Conservation (phyloP, 2,113 vertebrate genomes). For the Salvelinus alpinus region DNA sequence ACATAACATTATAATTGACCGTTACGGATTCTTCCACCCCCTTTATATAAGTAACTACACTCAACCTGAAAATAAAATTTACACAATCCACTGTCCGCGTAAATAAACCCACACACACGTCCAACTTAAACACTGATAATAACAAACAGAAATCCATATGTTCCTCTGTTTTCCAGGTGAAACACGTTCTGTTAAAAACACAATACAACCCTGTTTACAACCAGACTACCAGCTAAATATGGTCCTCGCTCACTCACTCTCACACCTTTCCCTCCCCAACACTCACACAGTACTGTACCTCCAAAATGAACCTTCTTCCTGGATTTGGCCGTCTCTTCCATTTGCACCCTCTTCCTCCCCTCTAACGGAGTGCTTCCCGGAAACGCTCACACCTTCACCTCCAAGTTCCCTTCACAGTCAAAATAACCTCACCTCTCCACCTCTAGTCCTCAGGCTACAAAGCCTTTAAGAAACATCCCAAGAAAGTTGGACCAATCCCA, state of each 20-base stretch:
- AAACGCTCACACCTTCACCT: neutral
- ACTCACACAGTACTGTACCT: slow-evolving; percentile 41
- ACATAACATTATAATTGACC: no score
- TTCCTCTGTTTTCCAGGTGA: no score
- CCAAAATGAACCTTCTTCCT: slow-evolving; percentile 67
- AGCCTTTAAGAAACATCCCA: slow-evolving; percentile 21
- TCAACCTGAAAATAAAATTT: no score
- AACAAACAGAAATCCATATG: no score
- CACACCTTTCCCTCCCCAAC: neutral
- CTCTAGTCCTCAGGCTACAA: slow-evolving; percentile 27
- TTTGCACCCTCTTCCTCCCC: slow-evolving; percentile 33
- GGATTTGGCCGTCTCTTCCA: slow-evolving; percentile 56
- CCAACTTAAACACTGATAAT: no score
- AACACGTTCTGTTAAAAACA: no score
- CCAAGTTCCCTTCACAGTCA: slow-evolving; percentile 9
- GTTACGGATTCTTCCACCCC: no score
- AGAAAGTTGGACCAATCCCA: slow-evolving; percentile 45
- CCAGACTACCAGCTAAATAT: no score
- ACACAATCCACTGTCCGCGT: no score
- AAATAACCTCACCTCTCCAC: slow-evolving; percentile 24
- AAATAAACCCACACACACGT: no score
- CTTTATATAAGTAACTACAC: no score
- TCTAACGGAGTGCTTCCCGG: slow-evolving; percentile 4
- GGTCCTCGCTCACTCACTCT: neutral
- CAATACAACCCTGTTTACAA: no score